phyloP scores from a whole-genome alignment of 2,113 vertebrate species.

The Apaloderma vittatum region DNA sequence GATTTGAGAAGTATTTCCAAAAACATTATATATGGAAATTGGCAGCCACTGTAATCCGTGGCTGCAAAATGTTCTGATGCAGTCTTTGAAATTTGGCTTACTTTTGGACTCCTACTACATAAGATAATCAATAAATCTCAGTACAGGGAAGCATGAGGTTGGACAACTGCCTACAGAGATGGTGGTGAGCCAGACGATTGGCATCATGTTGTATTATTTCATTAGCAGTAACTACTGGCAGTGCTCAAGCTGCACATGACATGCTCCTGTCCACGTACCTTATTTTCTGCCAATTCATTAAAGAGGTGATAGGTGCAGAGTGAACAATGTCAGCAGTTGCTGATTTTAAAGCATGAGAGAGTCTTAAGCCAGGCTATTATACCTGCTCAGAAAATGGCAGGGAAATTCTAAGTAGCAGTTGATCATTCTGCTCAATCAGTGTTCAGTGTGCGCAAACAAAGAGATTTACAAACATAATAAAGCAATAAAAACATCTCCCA shows the following conservation, averaged over 20 bases:
- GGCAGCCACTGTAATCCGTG: background rate
- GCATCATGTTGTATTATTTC: constrained; percentile 18
- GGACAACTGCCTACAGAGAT: background rate
- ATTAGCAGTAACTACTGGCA: constrained; percentile 26
- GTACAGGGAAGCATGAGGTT: background rate
- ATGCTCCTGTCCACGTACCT: background rate
- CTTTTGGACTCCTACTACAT: background rate
- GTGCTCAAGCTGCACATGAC: background rate
- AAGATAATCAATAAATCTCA: background rate
- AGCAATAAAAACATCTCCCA: constrained; percentile 58
- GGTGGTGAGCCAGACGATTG: constrained; percentile 10
- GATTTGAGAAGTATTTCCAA: background rate
- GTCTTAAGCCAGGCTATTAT: background rate
- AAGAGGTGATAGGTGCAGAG: constrained; percentile 35
- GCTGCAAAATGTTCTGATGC: background rate
- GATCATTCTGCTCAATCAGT: constrained; percentile 36
- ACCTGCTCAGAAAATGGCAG: background rate
- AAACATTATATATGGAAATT: background rate
- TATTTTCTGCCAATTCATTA: constrained; percentile 17
- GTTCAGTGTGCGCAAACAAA: constrained; percentile 38
- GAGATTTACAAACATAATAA: constrained; percentile 60
- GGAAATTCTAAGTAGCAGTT: constrained; percentile 18
- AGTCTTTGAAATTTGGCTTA: background rate
- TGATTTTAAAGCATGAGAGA: constrained; percentile 12
- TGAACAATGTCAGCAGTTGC: constrained; percentile 12